A percentile compares a stretch with the other conserved stretches of the same genome.
Evolutionary conservation across 2,113 vertebrate genomes (phyloP).

Genomic region (Thymallus thymallus): DNA sequence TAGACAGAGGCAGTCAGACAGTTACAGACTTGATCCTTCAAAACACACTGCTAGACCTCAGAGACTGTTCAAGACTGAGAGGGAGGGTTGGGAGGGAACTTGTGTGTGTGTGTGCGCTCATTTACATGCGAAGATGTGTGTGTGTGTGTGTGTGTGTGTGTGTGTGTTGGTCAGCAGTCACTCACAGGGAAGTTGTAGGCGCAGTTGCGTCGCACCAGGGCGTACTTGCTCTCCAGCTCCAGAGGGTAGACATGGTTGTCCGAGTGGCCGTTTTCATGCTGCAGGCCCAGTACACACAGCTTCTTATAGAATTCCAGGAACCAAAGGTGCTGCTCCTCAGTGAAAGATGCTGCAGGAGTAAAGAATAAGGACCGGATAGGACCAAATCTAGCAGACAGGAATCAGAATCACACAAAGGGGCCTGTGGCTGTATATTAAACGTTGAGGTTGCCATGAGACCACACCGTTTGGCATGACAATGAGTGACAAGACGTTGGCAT

Average conservation of each 20-base stretch:
- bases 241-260: constrained; percentile 81
- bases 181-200: constrained; percentile 93
- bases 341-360: constrained; percentile 78
- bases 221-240: constrained; percentile 84
- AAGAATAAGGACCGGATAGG: not conserved
- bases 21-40: too few species aligned
- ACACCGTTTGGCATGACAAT: too few species aligned
- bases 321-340: constrained; percentile 85
- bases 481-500: too few species aligned
- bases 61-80: too few species aligned
- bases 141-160: not conserved
- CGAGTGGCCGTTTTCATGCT: constrained; percentile 84
- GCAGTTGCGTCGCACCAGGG: constrained; percentile 88
- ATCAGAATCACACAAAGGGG: too few species aligned
- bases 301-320: constrained; percentile 93
- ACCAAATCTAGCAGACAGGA: not conserved
- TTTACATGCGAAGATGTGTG: too few species aligned
- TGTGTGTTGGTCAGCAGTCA: constrained; percentile 12
- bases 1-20: not conserved
- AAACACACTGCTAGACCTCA: too few species aligned
- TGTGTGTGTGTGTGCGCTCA: too few species aligned
- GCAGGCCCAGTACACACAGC: constrained; percentile 84
- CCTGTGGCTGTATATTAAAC: too few species aligned
- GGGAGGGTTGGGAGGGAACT: not conserved
- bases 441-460: too few species aligned